Evolutionary conservation across 2,113 vertebrate species (phyloP), one percentile per base, ranked within the genome.

Genomic region (Falcunculus frontatus): DNA sequence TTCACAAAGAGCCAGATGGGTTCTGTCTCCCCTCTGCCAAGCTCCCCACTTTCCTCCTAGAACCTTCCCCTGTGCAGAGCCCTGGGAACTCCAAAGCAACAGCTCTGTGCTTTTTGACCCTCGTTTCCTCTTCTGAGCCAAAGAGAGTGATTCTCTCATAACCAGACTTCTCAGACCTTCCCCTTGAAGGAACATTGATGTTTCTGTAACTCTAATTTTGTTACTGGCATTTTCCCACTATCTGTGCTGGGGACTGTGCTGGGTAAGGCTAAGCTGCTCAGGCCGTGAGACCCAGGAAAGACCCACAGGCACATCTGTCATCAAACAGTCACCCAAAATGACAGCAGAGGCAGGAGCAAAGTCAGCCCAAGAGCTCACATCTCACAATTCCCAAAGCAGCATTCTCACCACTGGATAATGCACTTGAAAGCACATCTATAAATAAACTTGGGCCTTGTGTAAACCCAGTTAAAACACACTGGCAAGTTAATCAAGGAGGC

Each of bases 391-490:
- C 52, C 42, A 39, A n/a, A 35, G 68, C 0, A 37, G 33, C 57
- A 57, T 53, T 70, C 39, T 23, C 46, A 46, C 47, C 42, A 1
- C 78, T 21, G 76, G 55, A 52, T 64, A 91, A 84, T 3, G 33
- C 17, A 2, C 91, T 83, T 32, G 11, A 63, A 96, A 91, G 63
- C 55, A 44, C 52, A 60, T 55, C 74, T 63, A 83, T 93, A 93
- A 95, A 81, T 84, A 90, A 92, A 56, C 37, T 4, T 13, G 32
- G 59, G 78, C 30, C 72, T 65, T 60, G 25, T 55, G 87, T 65
- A 94, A 89, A 86, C 75, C 85, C 35, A 75, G 62, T 90, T 82
- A 94, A 90, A 95, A 93, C 91, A 86, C 65, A 74, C 65, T 87
- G 41, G 83, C 83, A 96, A 89, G 83, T 82, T 89, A 95, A 79